phyloP scores from a whole-genome alignment of 2,797 vertebrate genomes.

The Oreochromis mossambicus region DNA sequence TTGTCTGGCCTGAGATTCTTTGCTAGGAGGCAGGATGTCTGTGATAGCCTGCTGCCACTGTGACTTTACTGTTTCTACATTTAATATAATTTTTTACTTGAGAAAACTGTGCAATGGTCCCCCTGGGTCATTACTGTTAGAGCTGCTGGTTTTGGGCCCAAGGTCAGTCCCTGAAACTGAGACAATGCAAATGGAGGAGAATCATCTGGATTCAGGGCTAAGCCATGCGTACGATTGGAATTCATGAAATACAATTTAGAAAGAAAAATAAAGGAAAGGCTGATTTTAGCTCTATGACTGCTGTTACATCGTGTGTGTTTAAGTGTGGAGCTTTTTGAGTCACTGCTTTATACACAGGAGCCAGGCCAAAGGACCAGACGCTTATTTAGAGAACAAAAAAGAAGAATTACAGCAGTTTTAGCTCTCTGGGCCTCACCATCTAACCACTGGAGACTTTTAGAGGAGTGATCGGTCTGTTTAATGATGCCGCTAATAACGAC shows the following conservation, averaged over 20 bases:
- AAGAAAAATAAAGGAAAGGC: fast-evolving
- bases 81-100: not conserved
- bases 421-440: not conserved
- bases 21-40: not conserved
- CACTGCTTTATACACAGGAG: not conserved
- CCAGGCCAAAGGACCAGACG: not conserved
- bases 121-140: not conserved
- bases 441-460: not conserved
- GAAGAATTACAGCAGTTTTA: not conserved
- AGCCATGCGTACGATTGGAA: fast-evolving
- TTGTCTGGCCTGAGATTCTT: not conserved
- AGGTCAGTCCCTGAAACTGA: not conserved
- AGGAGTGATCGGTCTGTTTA: not conserved
- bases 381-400: not conserved
- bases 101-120: too few relatives aligned
- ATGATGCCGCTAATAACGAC: not conserved
- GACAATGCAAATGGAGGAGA: not conserved
- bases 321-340: not conserved
- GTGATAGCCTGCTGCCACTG: not conserved
- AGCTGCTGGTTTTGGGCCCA: not conserved
- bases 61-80: not conserved
- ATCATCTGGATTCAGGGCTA: not conserved
- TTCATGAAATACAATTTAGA: not conserved
- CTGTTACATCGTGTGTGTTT: not conserved
- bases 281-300: not conserved